A percentile compares a stretch with the other conserved stretches of the same genome.
Evolutionary conservation across 2,113 vertebrate species (phyloP).

Genomic region (Brachyistius frenatus): DNA sequence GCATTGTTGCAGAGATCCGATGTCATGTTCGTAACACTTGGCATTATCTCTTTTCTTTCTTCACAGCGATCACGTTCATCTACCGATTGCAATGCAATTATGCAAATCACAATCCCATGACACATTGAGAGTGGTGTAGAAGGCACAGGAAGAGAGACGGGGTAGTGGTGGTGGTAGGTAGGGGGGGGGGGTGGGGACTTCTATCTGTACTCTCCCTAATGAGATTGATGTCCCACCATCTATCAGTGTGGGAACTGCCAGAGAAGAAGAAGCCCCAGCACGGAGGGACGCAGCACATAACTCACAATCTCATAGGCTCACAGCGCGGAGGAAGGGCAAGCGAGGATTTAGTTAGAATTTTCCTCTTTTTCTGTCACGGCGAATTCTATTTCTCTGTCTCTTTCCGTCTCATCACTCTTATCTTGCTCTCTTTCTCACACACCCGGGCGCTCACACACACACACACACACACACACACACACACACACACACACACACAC

Average conservation of each 20-base stretch:
- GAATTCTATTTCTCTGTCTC: conserved; percentile 46
- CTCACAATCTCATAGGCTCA: conserved; percentile 36
- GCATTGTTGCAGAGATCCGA: not conserved
- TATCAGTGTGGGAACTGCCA: conserved; percentile 72
- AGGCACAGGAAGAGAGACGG: not conserved
- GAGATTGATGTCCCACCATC: conserved; percentile 78
- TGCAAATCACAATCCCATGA: conserved; percentile 77
- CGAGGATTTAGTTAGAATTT: conserved; percentile 39
- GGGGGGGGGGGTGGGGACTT: not conserved
- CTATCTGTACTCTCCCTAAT: conserved; percentile 68
- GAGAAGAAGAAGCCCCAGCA: conserved; percentile 35
- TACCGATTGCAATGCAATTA: conserved; percentile 71
- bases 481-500: conserved; percentile 6
- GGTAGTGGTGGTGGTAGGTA: no score
- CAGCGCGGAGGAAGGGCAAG: conserved; percentile 24
- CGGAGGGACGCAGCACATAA: conserved; percentile 48
- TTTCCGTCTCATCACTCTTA: conserved; percentile 46
- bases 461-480: not conserved
- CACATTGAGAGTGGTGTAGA: conserved; percentile 47
- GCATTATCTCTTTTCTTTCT: conserved; percentile 40
- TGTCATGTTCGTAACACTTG: conserved; percentile 62
- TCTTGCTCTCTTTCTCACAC: conserved; percentile 27
- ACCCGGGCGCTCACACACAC: not conserved
- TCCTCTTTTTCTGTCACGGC: conserved; percentile 50
- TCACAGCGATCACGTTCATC: conserved; percentile 59